Evolutionary conservation across 1,140 invertebrate genomes (phyloP), one percentile per base, ranked within the genome.

Genomic region (Diorhabda elongata): DNA sequence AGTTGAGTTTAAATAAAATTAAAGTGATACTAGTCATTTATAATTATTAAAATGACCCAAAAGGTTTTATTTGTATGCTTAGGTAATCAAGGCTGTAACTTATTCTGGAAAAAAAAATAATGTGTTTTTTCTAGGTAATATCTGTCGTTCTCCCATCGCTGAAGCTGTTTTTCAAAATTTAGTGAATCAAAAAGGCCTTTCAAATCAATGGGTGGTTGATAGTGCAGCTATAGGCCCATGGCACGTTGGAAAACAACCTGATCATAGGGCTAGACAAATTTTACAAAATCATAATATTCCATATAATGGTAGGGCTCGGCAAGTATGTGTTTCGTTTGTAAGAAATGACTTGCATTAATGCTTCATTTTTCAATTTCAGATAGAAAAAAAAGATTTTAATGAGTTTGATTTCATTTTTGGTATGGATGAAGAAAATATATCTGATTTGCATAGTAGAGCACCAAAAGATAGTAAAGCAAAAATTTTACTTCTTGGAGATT

Each of bases 101-200:
- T 26, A 26, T 26, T 26, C 26, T 26, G 1, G 26, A 26, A 26
- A 26, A 26, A 42, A 6, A 42, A 6, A 4, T 3, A 41, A 41
- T 41, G 11, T 61, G 43, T 9, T 42, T 7, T 61, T 67, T 81
- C 80, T 77, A 86, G 95, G 94, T 9, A 97, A 97, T 77, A 97
- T 96, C 73, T 98, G 95, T 80, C 87, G 96, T n/a, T 97, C 95
- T 8, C 95, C 96, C 4, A 97, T 97, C 71, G 95, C 95, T 26
- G 95, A 97, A 82, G 94, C 92, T 5, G 92, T 97, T 1, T 96
- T 97, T 83, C 80, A 85, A 44, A 86, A 95, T 70, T n/a, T 81
- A 64, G 69, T 79, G 5, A 78, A 86, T 82, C 74, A 86, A 83
- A 73, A 79, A 80, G 71, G 82, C 75, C 6, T 80, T 69, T 3